Conservation (phyloP, 2,113 vertebrate species). For the Ceuthmochares aereus region DNA sequence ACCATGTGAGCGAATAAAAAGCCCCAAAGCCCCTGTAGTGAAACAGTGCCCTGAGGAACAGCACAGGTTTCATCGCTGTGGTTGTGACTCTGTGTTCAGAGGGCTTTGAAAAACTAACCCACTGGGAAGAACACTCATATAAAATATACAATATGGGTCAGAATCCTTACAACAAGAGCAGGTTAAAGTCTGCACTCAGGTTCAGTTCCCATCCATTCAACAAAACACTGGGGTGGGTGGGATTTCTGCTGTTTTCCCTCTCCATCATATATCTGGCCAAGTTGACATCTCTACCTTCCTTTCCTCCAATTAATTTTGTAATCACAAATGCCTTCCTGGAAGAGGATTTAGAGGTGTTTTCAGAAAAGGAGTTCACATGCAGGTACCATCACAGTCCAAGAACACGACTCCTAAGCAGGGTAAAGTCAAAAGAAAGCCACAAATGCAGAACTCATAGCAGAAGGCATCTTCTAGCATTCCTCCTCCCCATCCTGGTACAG, state of each 20-base stretch:
- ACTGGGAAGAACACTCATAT: neutral
- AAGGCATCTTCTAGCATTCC: neutral
- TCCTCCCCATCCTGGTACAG: no score
- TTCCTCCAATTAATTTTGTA: neutral
- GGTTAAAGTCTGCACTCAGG: neutral
- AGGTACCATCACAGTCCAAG: neutral
- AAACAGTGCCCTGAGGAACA: neutral
- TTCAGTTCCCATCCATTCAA: neutral
- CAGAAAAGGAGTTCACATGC: neutral
- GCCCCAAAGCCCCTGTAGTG: neutral
- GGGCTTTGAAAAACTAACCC: neutral
- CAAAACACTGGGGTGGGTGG: neutral
- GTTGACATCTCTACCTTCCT: neutral
- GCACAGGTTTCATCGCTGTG: neutral
- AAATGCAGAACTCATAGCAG: neutral
- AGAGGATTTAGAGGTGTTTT: neutral
- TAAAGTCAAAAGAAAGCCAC: neutral
- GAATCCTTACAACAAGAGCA: neutral
- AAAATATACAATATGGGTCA: neutral
- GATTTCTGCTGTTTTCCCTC: neutral
- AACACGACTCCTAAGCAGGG: neutral
- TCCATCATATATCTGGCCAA: neutral
- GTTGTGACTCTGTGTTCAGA: neutral
- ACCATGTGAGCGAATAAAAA: fast-evolving
- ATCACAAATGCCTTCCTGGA: neutral